These are phyloP conservation scores for Rhagoletis zephyria DNA, from an alignment of 1,140 invertebrate species.

Conservation along the genomic window DNA sequence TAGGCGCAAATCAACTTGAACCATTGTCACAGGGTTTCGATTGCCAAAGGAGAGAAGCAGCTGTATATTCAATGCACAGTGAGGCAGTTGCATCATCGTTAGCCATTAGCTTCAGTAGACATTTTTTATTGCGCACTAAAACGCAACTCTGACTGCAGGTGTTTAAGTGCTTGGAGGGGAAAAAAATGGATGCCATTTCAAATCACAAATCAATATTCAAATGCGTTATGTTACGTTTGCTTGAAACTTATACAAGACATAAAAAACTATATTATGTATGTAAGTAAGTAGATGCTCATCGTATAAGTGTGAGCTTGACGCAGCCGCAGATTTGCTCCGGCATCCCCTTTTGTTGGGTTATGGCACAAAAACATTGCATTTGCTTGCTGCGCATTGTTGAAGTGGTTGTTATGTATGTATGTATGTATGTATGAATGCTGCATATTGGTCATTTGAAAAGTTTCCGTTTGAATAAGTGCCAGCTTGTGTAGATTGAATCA, in stretches of 20 bases:
- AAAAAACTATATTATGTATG: neutral
- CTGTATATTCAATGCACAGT: neutral
- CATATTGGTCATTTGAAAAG: slow-evolving; percentile 35
- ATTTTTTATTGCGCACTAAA: neutral
- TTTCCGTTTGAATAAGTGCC: slow-evolving; percentile 33
- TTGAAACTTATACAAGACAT: neutral
- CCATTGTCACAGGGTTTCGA: neutral
- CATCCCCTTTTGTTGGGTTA: neutral
- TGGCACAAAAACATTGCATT: neutral
- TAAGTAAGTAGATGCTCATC: neutral
- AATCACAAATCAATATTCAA: neutral
- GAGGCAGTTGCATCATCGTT: neutral
- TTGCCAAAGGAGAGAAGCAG: neutral
- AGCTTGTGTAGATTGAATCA: slow-evolving; percentile 40
- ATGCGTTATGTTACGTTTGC: neutral
- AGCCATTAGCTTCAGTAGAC: neutral
- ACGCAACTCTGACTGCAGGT: neutral
- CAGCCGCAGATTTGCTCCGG: neutral
- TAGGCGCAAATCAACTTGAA: neutral
- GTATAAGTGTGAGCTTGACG: neutral
- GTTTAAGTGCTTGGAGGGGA: neutral
- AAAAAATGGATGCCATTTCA: too few relatives aligned
- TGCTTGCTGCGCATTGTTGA: neutral
- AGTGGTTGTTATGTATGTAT: neutral
- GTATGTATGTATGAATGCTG: neutral